phyloP scores from a whole-genome alignment of 2,113 vertebrate genomes.

The Toxotes chatareus region DNA sequence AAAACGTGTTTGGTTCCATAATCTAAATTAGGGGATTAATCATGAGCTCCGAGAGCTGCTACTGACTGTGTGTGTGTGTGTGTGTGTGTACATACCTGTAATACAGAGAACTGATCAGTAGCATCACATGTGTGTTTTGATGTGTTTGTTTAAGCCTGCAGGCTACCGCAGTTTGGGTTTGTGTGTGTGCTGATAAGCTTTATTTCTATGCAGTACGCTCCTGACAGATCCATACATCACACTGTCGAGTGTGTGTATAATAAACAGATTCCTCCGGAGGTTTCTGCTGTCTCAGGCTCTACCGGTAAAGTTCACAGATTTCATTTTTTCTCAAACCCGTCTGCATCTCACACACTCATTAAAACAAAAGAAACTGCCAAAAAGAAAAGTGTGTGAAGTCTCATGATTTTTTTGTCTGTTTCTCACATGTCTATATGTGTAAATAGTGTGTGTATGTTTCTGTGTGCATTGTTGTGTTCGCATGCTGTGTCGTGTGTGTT shows the following conservation, averaged over 20 bases:
- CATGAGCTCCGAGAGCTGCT: conserved; percentile 33
- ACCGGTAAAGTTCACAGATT: neutral
- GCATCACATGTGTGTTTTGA: conserved; percentile 3
- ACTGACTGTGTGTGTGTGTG: conserved; percentile 4
- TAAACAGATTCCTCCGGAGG: conserved; percentile 6
- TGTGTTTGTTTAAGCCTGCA: conserved; percentile 41
- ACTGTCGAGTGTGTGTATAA: neutral
- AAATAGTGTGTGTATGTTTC: neutral
- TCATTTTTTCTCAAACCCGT: neutral
- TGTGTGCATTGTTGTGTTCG: neutral
- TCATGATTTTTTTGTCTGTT: no score
- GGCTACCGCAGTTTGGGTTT: conserved; percentile 19
- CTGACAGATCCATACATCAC: conserved; percentile 19
- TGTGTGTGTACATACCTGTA: conserved; percentile 33
- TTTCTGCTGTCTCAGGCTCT: conserved; percentile 5
- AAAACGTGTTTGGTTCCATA: conserved; percentile 55
- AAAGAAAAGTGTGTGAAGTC: no score
- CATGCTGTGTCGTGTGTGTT: neutral
- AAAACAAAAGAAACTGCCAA: neutral
- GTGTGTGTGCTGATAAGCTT: conserved; percentile 31
- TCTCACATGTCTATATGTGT: neutral
- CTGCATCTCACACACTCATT: neutral
- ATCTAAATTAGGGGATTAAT: conserved; percentile 64
- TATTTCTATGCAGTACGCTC: conserved; percentile 1
- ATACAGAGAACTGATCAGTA: conserved; percentile 11